Percentiles rank a stretch among this genome's conserved stretches.
These are phyloP conservation scores for Oscheius myriophilus DNA, from an alignment of 2,888 invertebrate genomes.

Conservation along the genomic window DNA sequence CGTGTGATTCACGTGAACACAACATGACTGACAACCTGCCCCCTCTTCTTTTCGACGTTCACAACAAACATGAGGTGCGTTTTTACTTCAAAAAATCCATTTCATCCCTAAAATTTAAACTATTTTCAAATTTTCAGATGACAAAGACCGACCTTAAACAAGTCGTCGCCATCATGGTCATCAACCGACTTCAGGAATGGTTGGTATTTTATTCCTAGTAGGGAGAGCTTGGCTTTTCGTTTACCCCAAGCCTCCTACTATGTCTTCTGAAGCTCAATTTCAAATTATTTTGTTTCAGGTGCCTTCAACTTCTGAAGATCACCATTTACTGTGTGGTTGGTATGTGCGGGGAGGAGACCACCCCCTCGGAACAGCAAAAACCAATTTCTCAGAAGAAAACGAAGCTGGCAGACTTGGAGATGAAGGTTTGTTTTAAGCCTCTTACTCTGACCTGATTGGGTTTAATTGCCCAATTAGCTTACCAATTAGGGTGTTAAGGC, in stretches of 20 bases:
- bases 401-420: conserved; percentile 47
- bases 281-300: conserved; percentile 42
- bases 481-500: neutral
- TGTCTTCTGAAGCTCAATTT: neutral
- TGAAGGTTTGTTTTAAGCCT: conserved; percentile 36
- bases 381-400: conserved; percentile 25
- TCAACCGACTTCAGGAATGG: conserved; percentile 30
- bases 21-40: conserved; percentile 30
- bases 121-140: conserved; percentile 25
- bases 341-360: conserved; percentile 55
- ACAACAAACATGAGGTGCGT: conserved; percentile 26
- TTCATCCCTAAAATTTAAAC: neutral
- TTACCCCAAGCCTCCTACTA: neutral
- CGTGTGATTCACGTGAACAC: no score
- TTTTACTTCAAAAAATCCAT: neutral
- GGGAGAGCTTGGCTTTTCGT: conserved; percentile 3
- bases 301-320: conserved; percentile 67
- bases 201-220: conserved; percentile 12
- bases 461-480: neutral
- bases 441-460: conserved; percentile 1
- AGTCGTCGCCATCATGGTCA: conserved; percentile 29
- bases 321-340: conserved; percentile 66
- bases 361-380: neutral
- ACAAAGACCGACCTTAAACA: conserved; percentile 27
- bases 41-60: conserved; percentile 27